Base-by-base conservation (phyloP, 2,797 vertebrate genomes). In the Cryptoprocta ferox region DNA sequence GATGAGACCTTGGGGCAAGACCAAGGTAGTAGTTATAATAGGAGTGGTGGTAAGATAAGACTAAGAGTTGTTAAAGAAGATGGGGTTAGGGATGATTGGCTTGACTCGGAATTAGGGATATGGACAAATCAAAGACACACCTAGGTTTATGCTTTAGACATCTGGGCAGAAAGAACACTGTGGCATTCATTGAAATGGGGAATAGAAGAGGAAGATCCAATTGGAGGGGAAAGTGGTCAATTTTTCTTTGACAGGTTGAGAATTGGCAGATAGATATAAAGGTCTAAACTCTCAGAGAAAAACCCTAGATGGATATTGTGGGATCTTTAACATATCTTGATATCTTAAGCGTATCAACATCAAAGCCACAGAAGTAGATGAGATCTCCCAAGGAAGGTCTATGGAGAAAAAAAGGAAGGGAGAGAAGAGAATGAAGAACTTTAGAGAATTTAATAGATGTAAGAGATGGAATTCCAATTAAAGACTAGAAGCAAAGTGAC, bases 381-480 rank as follows among this genome's bases (percentile, higher is more conserved):
- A 78, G 53, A 45, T 56, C 12, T 93, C 37, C 24, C 61, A 71
- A 39, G 5, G n/a, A n/a, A 53, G 13, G 3, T 45, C 45, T 30
- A 28, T 5, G 48, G 16, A 71, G 59, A 53, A 56, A 56, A 61
- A 82, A 68, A 86, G 53, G 71, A 35, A 85, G 3, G 3, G 2
- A 32, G 80, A 75, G 50, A 93, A 86, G 45, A 73, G 63, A 85
- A 91, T 5, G 30, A 70, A 91, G 45, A 94, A 93, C 10, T 59
- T 84, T 56, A 82, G 30, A 90, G n/a, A 91, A 82, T 39, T 88
- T 26, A 78, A 75, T 30, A 91, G 21, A 30, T 30, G 8, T 53
- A 59, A 97, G 63, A 84, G 63, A 56, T 65, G 7, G 19, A 93
- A 78, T 95, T 91, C 28, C 9, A 89, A 63, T 89, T 83, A 45